Base-by-base conservation (phyloP, 1,140 invertebrate species). In the Scaptomyza pallida region DNA sequence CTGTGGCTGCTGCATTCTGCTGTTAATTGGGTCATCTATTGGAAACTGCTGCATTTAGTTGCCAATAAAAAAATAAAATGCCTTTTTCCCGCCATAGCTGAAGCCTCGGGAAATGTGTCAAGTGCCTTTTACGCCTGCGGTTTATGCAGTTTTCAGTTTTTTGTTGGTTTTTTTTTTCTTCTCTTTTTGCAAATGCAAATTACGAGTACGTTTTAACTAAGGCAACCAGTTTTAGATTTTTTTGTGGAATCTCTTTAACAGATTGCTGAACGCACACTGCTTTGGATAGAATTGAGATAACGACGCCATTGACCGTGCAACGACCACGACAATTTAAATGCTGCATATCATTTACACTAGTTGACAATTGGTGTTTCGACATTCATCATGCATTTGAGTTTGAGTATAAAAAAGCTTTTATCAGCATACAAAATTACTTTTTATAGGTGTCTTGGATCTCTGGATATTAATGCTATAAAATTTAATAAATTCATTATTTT, bases 261-360 rank as follows among this genome's bases (percentile, higher is more conserved):
- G 50, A 78, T 68, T 52, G 73, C 37, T 54, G 72, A 76, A 80
- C 78, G 67, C 77, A 76, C 47, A 37, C 33, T n/a, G 12, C 16
- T 52, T 41, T 17, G 30, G 35, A 16, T 52, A 51, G 35, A n/a
- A 41, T 30, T 26, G n/a, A 50, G 55, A 59, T 59, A 67, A 60
- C 60, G 45, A 50, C 16, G 44, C 43, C 21, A 19, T 52, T 60
- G 55, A 71, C 67, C 59, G 51, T 9, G 17, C 35, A 50, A 45
- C 65, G 30, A 26, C 44, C 52, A 43, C 55, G 17, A 40, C 54
- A 51, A 8, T 54, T 68, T 64, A 60, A 50, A 61, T 75, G 48
- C 62, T 15, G 52, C 44, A 48, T 65, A 82, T 82, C 78, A 82
- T 82, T 78, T 70, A 82, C 78, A 82, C 79, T 75, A 83, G 78